These are phyloP conservation scores for Phyto melanocephala DNA, from an alignment of 2,888 invertebrate species.

Conservation along the genomic window DNA sequence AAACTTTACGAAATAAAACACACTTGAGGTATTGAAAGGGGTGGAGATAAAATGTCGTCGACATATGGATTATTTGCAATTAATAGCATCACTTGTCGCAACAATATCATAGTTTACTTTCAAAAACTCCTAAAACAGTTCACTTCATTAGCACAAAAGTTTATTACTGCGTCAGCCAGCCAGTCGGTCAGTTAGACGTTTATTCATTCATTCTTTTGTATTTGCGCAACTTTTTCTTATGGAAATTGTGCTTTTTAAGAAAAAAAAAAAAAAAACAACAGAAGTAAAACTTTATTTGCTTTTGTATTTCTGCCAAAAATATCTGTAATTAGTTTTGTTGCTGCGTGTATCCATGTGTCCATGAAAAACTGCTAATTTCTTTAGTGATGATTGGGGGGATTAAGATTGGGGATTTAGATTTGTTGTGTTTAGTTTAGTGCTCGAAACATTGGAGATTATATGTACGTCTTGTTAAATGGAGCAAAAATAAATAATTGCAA, in stretches of 20 bases:
- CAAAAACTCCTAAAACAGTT: background rate
- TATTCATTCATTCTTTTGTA: background rate
- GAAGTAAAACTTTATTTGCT: background rate
- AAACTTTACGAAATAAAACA: background rate
- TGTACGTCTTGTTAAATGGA: too few relatives aligned
- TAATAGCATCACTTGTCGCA: slow-evolving; percentile 42
- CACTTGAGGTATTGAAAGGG: slow-evolving; percentile 17
- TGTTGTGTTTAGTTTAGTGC: background rate
- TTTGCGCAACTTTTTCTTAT: background rate
- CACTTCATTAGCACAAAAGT: background rate
- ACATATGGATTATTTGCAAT: slow-evolving; percentile 42
- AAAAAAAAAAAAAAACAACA: too few relatives aligned
- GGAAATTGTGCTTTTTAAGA: background rate
- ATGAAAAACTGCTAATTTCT: slow-evolving; percentile 5
- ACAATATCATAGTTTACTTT: background rate
- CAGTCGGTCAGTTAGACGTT: background rate
- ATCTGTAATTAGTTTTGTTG: background rate
- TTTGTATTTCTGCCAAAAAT: background rate
- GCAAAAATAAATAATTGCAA: too few relatives aligned
- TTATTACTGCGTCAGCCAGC: background rate
- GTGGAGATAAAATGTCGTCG: too few relatives aligned
- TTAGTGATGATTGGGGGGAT: background rate
- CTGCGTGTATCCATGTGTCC: background rate
- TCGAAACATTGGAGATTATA: too few relatives aligned
- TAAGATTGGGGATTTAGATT: background rate